phyloP scores from a whole-genome alignment of 2,797 vertebrate genomes.

The Darevskia nairensis region DNA sequence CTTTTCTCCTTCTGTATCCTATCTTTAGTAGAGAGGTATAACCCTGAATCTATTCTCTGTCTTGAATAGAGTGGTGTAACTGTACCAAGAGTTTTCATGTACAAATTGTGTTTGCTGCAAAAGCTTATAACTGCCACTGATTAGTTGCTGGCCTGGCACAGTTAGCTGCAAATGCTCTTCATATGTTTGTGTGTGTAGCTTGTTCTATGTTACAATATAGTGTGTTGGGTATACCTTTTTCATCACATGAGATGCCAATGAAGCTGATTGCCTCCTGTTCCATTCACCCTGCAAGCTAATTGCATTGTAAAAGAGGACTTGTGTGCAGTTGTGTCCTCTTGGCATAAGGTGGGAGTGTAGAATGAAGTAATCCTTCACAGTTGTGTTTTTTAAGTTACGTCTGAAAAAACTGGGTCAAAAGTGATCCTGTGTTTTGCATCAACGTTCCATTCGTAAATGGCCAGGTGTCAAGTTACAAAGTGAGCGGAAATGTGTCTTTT shows the following conservation, averaged over 20 bases:
- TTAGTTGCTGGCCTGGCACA: background rate
- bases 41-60: too few species aligned
- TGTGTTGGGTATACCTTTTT: background rate
- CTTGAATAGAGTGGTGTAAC: background rate
- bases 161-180: background rate
- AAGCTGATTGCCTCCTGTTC: background rate
- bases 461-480: background rate
- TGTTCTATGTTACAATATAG: background rate
- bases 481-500: background rate
- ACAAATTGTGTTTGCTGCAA: background rate
- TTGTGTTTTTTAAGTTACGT: background rate
- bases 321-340: background rate
- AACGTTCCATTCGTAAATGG: background rate
- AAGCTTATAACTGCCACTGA: background rate
- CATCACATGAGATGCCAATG: background rate
- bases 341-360: background rate
- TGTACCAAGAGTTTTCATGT: background rate
- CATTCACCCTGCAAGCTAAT: background rate
- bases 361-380: background rate
- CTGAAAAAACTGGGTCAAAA: background rate
- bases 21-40: too few species aligned
- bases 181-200: background rate
- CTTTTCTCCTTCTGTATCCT: background rate
- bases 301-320: background rate
- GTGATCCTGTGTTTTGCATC: background rate